Percentiles rank a stretch among this genome's conserved stretches.
phyloP scores from a whole-genome alignment of 2,888 invertebrate species.

The Lycia hirtaria region DNA sequence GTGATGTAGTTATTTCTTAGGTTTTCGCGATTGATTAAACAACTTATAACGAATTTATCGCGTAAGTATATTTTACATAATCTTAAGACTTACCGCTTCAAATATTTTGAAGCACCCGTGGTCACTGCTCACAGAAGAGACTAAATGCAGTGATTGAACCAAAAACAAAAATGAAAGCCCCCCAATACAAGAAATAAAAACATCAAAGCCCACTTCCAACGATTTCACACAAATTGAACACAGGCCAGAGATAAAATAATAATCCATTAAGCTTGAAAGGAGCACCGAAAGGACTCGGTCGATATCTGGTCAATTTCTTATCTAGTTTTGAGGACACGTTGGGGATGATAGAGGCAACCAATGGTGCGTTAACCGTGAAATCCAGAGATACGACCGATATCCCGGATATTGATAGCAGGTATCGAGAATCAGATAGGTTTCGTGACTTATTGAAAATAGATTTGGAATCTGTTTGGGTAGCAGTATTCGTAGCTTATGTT shows the following conservation, averaged over 20 bases:
- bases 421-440: constrained; percentile 69
- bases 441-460: constrained; percentile 65
- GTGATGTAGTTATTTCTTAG: not conserved
- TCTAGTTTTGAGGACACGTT: constrained; percentile 66
- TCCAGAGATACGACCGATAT: constrained; percentile 75
- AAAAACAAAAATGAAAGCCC: constrained; percentile 4
- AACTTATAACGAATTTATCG: too few species aligned
- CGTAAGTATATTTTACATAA: too few species aligned
- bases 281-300: constrained; percentile 60
- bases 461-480: constrained; percentile 55
- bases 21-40: too few species aligned
- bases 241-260: constrained; percentile 47
- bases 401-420: constrained; percentile 80
- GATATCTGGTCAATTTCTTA: constrained; percentile 79
- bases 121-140: too few species aligned
- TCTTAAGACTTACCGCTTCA: too few species aligned
- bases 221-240: constrained; percentile 46
- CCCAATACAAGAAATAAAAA: constrained; percentile 17
- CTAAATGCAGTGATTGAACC: not conserved
- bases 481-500: constrained; percentile 30
- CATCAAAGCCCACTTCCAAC: constrained; percentile 40
- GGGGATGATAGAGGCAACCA: constrained; percentile 71
- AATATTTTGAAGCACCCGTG: too few species aligned
- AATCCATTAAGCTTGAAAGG: constrained; percentile 51
- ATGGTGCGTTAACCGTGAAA: constrained; percentile 83